Percentiles rank a stretch among this genome's conserved stretches.
phyloP scores from a whole-genome alignment of 2,113 vertebrate species.

The cattle (Bos taurus) region DNA sequence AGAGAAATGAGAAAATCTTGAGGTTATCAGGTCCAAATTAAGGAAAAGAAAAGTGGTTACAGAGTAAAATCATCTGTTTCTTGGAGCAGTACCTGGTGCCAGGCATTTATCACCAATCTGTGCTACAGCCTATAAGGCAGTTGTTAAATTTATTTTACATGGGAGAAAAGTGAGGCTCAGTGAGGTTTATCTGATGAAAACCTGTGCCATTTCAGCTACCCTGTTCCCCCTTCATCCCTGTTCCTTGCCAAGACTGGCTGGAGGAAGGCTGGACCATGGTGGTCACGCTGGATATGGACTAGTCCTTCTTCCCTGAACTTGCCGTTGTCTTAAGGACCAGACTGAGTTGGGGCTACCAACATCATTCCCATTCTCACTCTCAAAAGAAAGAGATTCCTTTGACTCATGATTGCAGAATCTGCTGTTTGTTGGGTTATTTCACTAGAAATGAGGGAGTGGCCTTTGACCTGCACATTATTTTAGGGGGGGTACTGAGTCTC shows the following conservation, averaged over 20 bases:
- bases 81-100: background rate
- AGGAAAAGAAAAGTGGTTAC: background rate
- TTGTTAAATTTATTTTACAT: background rate
- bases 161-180: background rate
- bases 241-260: background rate
- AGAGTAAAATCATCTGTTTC: background rate
- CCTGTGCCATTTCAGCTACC: background rate
- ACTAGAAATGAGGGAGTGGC: background rate
- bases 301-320: background rate
- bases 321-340: background rate
- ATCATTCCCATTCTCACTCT: background rate
- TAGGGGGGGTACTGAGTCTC: background rate
- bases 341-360: background rate
- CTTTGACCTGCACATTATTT: background rate
- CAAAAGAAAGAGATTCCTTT: background rate
- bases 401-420: background rate
- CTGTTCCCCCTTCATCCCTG: background rate
- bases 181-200: background rate
- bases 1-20: background rate
- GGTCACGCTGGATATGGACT: rapidly evolving
- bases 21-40: background rate
- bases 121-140: background rate
- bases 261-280: background rate
- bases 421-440: background rate
- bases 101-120: background rate